Conservation (phyloP, 64 coral and sea anemone genomes). For the Acropora yongei region DNA sequence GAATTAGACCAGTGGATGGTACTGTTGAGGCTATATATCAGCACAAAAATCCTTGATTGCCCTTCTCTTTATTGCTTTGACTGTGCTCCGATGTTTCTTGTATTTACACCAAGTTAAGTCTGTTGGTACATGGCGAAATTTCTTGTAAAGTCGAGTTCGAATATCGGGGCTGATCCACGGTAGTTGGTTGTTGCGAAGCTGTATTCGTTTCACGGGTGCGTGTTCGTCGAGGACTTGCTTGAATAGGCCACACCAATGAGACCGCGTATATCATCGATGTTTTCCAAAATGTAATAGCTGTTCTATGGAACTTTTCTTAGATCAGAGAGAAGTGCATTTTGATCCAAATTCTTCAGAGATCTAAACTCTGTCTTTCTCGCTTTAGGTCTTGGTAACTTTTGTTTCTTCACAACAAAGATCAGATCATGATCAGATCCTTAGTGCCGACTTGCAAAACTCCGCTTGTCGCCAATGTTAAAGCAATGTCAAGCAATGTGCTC, state of each 20-base stretch:
- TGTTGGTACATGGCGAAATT: no score
- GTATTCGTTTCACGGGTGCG: conserved; percentile 33
- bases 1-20: no score
- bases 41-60: no score
- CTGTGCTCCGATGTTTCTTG: no score
- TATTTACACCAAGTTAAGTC: no score
- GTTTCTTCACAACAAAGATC: conserved; percentile 33
- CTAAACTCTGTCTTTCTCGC: conserved; percentile 17
- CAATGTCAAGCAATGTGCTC: no score
- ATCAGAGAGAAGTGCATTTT: not conserved
- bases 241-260: conserved; percentile 46
- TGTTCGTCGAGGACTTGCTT: conserved; percentile 51
- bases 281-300: conserved; percentile 44
- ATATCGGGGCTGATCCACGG: conserved; percentile 38
- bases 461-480: no score
- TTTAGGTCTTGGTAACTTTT: conserved; percentile 51
- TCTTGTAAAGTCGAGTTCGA: no score
- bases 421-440: conserved; percentile 28
- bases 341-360: conserved; percentile 48
- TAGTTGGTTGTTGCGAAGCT: not conserved
- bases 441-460: no score
- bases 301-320: conserved; percentile 48
- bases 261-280: conserved; percentile 56
- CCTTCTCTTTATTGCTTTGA: no score
- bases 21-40: no score